Conservation (phyloP, 2,888 invertebrate genomes). For the Lomographa bimaculata region DNA sequence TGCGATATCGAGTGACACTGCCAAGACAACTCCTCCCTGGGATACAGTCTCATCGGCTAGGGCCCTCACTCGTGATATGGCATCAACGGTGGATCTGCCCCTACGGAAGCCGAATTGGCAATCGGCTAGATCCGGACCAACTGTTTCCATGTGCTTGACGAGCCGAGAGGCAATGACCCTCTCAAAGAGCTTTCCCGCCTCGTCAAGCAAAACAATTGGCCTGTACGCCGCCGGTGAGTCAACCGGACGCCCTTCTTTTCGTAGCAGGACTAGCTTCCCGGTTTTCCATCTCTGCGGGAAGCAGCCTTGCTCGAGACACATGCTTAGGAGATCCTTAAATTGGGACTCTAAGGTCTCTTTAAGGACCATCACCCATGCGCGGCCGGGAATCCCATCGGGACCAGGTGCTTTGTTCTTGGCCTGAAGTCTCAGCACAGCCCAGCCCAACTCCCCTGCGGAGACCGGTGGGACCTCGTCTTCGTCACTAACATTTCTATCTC, state of each 20-base stretch:
- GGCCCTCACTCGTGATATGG: neutral
- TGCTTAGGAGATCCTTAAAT: neutral
- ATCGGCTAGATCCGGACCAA: neutral
- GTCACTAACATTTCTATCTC: neutral
- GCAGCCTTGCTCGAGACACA: neutral
- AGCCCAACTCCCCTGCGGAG: no score
- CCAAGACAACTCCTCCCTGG: neutral
- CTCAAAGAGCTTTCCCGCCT: neutral
- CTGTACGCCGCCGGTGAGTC: neutral
- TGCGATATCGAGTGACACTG: no score
- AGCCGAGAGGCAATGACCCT: neutral
- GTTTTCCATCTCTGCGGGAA: neutral
- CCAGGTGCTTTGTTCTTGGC: no score
- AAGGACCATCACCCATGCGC: no score
- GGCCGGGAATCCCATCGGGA: no score
- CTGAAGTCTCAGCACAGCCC: no score
- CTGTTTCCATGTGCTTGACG: neutral
- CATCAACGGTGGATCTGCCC: no score
- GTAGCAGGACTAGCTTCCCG: neutral
- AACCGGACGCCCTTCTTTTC: neutral
- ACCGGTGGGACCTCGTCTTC: neutral
- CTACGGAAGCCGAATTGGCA: neutral
- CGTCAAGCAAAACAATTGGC: neutral
- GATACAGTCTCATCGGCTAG: neutral
- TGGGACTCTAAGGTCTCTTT: neutral